Base-by-base conservation (phyloP, 2,888 invertebrate genomes). In the Melanostoma scalare region DNA sequence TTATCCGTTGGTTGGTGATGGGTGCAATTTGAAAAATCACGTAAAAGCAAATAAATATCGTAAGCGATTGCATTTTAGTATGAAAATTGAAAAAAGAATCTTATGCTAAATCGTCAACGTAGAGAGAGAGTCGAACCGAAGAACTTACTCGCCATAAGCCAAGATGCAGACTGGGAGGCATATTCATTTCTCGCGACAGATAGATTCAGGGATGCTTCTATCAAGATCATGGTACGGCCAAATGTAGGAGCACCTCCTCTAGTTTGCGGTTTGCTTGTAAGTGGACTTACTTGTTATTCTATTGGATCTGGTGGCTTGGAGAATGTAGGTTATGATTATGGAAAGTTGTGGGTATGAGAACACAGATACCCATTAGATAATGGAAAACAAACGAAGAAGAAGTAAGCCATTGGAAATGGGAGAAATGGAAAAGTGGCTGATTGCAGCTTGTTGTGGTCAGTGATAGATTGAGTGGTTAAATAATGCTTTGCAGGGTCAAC, bases 301-400 rank as follows among this genome's bases (percentile, higher is more conserved):
- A 55, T 42, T 31, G 61, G 61, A 36, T 56, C 40, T 33, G 33
- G 44, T 48, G 38, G 53, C 35, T 20, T 44, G 61, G 48, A 38
- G 38, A 56, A 74, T 78, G 40, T 75, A 71, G 78, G 82, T 77
- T 69, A 42, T n/a, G 60, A 40, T 61, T 56, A 77, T 77, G 82
- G 69, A 77, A 78, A 77, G 82, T 82, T 77, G 69, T 38, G 42
- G 63, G 48, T 38, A 50, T 30, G 30, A 30, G n/a, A 36, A 1
- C 33, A 50, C 6, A 10, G 53, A 10, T 58, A 36, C 20, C 8
- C 58, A 44, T 75, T 80, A 75, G 75, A 55, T 75, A 75, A 81
- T 81, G 78, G 65, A 53, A 84, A 48, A 58, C 4, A 9, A 31
- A n/a, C 6, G 46, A 0, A 55, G 55, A n/a, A 56, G 53, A 77